Percentiles rank a stretch among this genome's conserved stretches.
phyloP scores from a whole-genome alignment of 2,113 vertebrate genomes.

The Bettongia penicillata region DNA sequence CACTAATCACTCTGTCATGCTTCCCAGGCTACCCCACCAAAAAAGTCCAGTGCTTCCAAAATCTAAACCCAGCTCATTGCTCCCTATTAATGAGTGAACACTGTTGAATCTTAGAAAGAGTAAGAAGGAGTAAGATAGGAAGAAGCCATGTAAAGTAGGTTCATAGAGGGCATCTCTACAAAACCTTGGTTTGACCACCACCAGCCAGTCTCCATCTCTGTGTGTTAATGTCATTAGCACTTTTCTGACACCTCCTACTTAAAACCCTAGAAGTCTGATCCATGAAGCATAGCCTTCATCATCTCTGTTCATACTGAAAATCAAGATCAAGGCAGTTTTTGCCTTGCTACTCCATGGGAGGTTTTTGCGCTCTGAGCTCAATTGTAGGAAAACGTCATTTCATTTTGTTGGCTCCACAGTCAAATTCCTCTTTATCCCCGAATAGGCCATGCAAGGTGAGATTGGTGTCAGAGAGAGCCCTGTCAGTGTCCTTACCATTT shows the following conservation, averaged over 20 bases:
- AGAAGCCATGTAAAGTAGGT: neutral
- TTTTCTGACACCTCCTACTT: neutral
- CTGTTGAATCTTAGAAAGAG: neutral
- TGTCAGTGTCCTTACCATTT: neutral
- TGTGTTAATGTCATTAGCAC: neutral
- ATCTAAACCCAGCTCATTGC: neutral
- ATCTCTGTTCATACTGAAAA: neutral
- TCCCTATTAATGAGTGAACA: neutral
- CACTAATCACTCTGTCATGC: neutral
- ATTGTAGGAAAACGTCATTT: neutral
- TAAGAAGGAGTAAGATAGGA: neutral
- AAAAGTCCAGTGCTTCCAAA: neutral
- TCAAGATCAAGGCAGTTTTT: neutral
- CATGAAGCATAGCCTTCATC: too few species aligned
- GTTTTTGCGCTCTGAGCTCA: neutral
- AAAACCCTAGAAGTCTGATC: neutral
- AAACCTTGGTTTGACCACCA: neutral
- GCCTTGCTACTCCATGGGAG: neutral
- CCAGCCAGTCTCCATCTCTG: neutral
- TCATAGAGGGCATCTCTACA: neutral
- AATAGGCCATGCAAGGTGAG: neutral
- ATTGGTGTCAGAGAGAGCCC: neutral
- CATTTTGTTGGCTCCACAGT: neutral
- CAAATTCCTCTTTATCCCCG: neutral
- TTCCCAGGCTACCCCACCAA: neutral